Evolutionary conservation across 2,113 vertebrate species (phyloP), one percentile per base, ranked within the genome.

Genomic region (Myotis yumanensis): DNA sequence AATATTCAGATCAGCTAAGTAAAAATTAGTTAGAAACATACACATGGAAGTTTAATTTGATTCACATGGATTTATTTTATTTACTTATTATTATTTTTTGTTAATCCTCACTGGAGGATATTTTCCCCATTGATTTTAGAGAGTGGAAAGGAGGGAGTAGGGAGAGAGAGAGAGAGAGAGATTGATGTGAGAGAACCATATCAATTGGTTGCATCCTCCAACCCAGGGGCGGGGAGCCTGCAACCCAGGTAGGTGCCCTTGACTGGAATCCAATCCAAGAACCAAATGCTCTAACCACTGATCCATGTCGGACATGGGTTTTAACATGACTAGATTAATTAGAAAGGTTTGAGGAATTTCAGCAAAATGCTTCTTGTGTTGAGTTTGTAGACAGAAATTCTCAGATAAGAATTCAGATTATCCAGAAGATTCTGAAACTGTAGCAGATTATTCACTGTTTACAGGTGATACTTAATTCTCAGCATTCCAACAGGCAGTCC

Each of bases 21-120:
- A 20, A 73, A 85, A 90, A 88, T 62, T 83, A 95, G 46, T 94
- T 30, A 87, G 48, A 92, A 94, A 69, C n/a, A 80, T 23, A 84
- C 11, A 62, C 37, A 25, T 16, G 85, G 64, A 90, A 85, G 37
- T 93, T 85, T 69, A 76, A 87, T 57, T 83, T 69, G 69, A 59
- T 52, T 12, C 23, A 35, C 1, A 28, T 46, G 80, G 23, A 2
- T 83, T 89, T 62, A 86, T 62, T 62, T 62, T 62, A 62, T 62
- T 59, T 59, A 25, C 57, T 54, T 54, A 54, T 62, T 62, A 25
- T 25, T 59, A 59, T 62, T 62, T 62, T 62, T 62, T 62, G 57
- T 59, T 62, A 28, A 62, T 62, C 25, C 25, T 62, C 59, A 62
- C 59, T 62, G 25, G 23, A 62, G 25, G 59, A 62, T 28, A 62